A percentile compares a stretch with the other conserved stretches of the same genome.
Conservation (phyloP, 1,140 invertebrate genomes). For the Drosophila mauritiana region DNA sequence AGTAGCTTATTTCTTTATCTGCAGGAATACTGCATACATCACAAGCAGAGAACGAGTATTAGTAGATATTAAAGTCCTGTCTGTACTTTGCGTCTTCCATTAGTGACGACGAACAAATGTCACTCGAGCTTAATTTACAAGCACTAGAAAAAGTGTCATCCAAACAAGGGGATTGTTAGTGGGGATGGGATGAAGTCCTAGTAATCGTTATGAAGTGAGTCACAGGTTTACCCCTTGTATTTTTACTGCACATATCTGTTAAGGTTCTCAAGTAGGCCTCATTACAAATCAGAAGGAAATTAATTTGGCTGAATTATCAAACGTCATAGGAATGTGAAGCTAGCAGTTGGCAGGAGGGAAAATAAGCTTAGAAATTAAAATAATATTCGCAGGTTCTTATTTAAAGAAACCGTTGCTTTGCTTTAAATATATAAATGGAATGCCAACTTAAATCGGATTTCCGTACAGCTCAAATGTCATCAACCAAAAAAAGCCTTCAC, state of each 20-base stretch:
- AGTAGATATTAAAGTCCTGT: slow-evolving; percentile 1
- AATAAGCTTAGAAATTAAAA: slow-evolving; percentile 1
- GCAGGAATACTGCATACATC: neutral
- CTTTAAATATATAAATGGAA: neutral
- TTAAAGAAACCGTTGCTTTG: neutral
- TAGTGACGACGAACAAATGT: slow-evolving; percentile 59
- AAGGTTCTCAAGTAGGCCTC: slow-evolving; percentile 7
- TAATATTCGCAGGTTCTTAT: neutral
- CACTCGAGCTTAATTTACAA: slow-evolving; percentile 66
- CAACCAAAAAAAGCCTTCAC: slow-evolving; percentile 1
- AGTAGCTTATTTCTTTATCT: neutral
- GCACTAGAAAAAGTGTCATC: slow-evolving; percentile 52
- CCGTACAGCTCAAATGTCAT: neutral
- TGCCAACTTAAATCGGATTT: slow-evolving; percentile 1
- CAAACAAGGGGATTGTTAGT: slow-evolving; percentile 13
- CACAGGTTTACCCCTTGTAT: slow-evolving; percentile 2
- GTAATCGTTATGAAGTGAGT: slow-evolving; percentile 32
- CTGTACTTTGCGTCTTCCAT: slow-evolving; percentile 12
- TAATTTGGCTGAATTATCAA: neutral
- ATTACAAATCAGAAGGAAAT: neutral
- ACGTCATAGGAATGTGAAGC: neutral
- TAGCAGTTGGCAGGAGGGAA: neutral
- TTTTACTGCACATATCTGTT: slow-evolving; percentile 2
- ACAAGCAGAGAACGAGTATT: neutral
- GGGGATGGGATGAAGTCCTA: neutral